Evolutionary conservation across 1,140 invertebrate genomes (phyloP), one percentile per base, ranked within the genome.

Genomic region (Macrobrachium nipponense): DNA sequence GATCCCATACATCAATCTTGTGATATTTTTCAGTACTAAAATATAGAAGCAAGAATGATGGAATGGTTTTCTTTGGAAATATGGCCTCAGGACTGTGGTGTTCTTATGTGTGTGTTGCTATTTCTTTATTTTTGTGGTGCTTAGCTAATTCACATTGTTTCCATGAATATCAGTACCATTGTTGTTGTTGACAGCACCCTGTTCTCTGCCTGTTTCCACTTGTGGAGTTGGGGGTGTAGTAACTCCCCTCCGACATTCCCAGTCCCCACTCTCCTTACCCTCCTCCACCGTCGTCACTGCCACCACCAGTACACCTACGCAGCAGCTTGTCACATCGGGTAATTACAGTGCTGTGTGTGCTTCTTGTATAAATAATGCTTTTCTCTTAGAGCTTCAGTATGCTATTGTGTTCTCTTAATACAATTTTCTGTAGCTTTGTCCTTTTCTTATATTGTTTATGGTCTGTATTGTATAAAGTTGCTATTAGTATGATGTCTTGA

Each of bases 251-350:
- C 87, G 79, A 27, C 83, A 70, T 80, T 82, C 77, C 78, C 87
- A 88, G 83, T 79, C 70, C 20, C 81, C 80, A 82, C 88, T 82
- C 59, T 80, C 80, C 23, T 93, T 94, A 83, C 93, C 94, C 79
- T 92, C 92, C 51, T 94, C 94, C 89, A 95, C 95, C 90, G 95
- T 94, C 15, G 95, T 94, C 89, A 94, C 95, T 4, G 95, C 94
- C 5, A 80, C 82, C 68, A 80, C 70, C 17, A 72, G 77, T 59
- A 61, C 70, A 5, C 80, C 84, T 27, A 62, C 76, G 60, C 23
- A 14, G 23, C 58, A 58, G n/a, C 59, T 20, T 61, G 51, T 61
- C 76, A 27, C 76, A 51, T 59, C 15, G 23, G 20, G 36, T 61
- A 23, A 59, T 61, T 27, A 20, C 18, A 79, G 51, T 5, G 59